These are phyloP conservation scores for Phymanthus crucifer DNA, from an alignment of 92 coral and sea anemone species.

Conservation along the genomic window DNA sequence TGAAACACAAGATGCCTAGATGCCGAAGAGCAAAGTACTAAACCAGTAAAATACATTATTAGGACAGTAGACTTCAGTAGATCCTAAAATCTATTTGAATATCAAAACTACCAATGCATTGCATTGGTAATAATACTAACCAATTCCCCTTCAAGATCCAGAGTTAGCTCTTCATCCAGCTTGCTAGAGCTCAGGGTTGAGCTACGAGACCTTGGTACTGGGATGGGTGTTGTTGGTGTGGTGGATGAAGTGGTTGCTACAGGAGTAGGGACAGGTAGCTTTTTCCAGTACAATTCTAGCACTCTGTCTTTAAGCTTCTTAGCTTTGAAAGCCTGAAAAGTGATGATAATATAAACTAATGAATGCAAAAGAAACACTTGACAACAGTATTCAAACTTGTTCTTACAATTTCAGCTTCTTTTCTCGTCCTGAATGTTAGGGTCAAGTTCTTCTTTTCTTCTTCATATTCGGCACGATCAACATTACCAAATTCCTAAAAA, in stretches of 20 bases:
- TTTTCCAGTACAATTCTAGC: constrained; percentile 82
- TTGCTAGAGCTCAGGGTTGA: constrained; percentile 30
- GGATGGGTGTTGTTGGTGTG: constrained; percentile 41
- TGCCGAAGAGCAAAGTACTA: too few relatives aligned
- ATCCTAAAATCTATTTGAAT: too few relatives aligned
- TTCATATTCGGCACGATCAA: constrained; percentile 82
- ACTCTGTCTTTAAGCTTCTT: constrained; percentile 74
- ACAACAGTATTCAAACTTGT: neutral
- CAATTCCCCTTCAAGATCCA: constrained; percentile 78
- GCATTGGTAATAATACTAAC: constrained; percentile 49
- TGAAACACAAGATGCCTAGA: too few relatives aligned
- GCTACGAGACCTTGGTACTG: constrained; percentile 39
- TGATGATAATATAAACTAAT: neutral
- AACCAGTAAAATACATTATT: too few relatives aligned
- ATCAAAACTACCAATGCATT: neutral
- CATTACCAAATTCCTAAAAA: constrained; percentile 91
- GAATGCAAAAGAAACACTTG: neutral
- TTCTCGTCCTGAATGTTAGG: constrained; percentile 85
- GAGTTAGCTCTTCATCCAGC: constrained; percentile 57
- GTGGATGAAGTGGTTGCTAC: constrained; percentile 25
- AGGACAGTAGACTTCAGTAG: too few relatives aligned
- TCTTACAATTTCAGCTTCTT: constrained; percentile 98
- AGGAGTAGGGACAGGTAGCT: constrained; percentile 52
- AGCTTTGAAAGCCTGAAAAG: constrained; percentile 85
- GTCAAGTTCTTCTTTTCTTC: constrained; percentile 58